Conservation (phyloP, 2,113 vertebrate genomes). For the Excalfactoria chinensis region DNA sequence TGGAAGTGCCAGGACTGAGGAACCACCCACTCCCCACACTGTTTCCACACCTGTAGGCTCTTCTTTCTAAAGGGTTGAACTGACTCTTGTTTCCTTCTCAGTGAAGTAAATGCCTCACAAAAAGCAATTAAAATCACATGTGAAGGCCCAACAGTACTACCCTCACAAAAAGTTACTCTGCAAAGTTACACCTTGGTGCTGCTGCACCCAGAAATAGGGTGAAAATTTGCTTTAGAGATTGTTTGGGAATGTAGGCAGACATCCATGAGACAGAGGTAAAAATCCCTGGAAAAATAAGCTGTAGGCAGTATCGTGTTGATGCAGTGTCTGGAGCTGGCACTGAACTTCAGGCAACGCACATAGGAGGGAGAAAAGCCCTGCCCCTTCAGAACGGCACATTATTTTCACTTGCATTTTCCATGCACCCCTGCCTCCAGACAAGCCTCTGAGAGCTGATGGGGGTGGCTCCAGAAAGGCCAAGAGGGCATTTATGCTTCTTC, state of each 20-base stretch:
- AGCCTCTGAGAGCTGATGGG: accelerated
- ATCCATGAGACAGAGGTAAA: accelerated
- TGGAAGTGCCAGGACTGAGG: background rate
- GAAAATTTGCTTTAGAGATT: background rate
- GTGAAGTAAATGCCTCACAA: background rate
- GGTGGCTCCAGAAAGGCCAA: background rate
- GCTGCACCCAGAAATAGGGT: background rate
- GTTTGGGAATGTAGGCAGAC: background rate
- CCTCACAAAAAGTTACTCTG: background rate
- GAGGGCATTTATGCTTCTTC: background rate
- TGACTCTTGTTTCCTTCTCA: background rate
- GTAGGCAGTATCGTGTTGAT: background rate
- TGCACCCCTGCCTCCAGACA: background rate
- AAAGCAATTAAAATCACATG: background rate
- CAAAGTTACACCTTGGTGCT: background rate
- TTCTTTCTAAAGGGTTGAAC: background rate
- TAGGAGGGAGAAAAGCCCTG: background rate
- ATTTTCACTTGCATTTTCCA: background rate
- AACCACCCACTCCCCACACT: background rate
- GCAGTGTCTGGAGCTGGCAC: background rate
- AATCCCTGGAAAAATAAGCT: background rate
- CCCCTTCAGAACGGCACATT: accelerated
- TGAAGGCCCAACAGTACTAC: background rate
- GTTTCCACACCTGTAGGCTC: background rate
- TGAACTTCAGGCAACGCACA: accelerated